These are phyloP conservation scores for Tapera naevia DNA, from an alignment of 2,797 vertebrate genomes.

Conservation along the genomic window DNA sequence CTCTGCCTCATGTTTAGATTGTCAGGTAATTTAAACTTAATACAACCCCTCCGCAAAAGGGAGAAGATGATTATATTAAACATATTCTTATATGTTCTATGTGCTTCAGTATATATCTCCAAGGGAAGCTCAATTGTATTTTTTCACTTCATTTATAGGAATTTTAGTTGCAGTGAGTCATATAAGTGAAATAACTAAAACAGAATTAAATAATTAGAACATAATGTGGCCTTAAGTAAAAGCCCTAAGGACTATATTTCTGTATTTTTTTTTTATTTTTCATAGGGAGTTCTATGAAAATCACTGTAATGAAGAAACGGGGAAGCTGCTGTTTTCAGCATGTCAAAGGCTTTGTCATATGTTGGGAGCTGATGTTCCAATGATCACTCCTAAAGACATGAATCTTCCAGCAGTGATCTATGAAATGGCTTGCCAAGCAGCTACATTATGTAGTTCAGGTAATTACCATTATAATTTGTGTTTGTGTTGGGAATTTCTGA, in stretches of 20 bases:
- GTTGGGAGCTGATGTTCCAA: conserved; percentile 84
- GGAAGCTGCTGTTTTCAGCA: conserved; percentile 83
- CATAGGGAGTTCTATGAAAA: conserved; percentile 76
- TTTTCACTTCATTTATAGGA: not conserved
- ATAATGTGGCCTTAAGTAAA: not conserved
- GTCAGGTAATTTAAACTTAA: not conserved
- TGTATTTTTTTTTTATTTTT: not conserved
- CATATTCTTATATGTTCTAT: not conserved
- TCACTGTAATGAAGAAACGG: conserved; percentile 81
- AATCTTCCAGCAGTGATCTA: conserved; percentile 88
- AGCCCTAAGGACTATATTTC: not conserved
- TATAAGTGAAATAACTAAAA: not conserved
- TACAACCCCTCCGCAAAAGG: not conserved
- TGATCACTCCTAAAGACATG: conserved; percentile 80
- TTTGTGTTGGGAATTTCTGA: not conserved
- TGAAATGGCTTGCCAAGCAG: conserved; percentile 86
- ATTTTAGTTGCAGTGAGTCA: not conserved
- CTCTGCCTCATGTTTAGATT: not conserved
- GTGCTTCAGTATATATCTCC: not conserved
- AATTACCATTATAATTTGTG: not conserved
- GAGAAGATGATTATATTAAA: not conserved
- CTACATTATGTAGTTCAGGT: conserved; percentile 89
- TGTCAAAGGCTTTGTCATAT: conserved; percentile 90
- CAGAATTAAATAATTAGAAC: not conserved
- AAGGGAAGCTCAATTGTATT: not conserved